Evolutionary conservation across 1,140 invertebrate genomes (phyloP), one percentile per base, ranked within the genome.

Genomic region (Globodera rostochiensis): DNA sequence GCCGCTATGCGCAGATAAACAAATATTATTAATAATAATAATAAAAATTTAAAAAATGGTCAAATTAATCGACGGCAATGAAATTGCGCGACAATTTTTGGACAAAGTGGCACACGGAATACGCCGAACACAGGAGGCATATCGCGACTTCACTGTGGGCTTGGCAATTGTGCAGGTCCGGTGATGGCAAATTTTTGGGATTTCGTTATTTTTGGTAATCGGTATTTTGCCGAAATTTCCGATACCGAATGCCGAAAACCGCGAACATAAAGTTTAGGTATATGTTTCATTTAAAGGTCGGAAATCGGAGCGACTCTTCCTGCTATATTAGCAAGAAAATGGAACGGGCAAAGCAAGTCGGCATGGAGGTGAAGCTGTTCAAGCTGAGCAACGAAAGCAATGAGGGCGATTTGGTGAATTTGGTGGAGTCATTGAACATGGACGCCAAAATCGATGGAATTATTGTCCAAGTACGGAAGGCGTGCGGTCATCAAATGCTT

Each of bases 301-400:
- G 97, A 3, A 93, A 93, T 3, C 92, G 96, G 9, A 95, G 96
- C 90, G 97, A 99, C 91, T 98, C 97, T n/a, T 98, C 98, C 92
- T 96, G 99, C 8, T 99, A 99, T 90, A 99, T 99, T 89, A 92
- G 94, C 66, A 96, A 95, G 93, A 99, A 99, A 91, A 93, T 97
- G 25, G 96, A 95, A 91, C 94, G 95, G 47, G 96, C 96, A 0
- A 92, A 91, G 49, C 94, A 96, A 87, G 95, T 98, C 84, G 97
- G 97, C 79, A 95, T 98, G 57, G 90, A 92, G 25, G 94, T 94
- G 0, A 92, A 93, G 79, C 95, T 96, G 88, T 90, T 97, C 0
- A 93, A 95, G 85, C 91, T 98, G 81, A 94, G 95, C 0, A 93
- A 93, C 11, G 93, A 94, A 11, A 94, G 93, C 19, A 96, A 95